Percentiles rank a stretch among this genome's conserved stretches.
These are phyloP conservation scores for Oligia strigilis DNA, from an alignment of 2,888 invertebrate genomes.

Conservation along the genomic window DNA sequence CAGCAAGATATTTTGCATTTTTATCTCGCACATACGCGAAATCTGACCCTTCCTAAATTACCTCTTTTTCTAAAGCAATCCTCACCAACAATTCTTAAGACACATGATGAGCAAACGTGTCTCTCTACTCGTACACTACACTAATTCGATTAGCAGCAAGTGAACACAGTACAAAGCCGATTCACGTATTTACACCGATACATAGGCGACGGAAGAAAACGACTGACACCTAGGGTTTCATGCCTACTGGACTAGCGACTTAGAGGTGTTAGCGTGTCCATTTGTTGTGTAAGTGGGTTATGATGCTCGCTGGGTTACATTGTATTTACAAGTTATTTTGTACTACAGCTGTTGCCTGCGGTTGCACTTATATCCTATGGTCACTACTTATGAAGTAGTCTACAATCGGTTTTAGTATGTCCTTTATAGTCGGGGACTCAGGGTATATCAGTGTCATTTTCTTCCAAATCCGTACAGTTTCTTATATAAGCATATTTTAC, in stretches of 20 bases:
- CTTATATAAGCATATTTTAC: too few species aligned
- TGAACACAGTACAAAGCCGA: slow-evolving; percentile 84
- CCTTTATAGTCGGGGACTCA: neutral
- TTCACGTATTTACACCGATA: slow-evolving; percentile 79
- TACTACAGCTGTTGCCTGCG: neutral
- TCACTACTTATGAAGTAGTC: neutral
- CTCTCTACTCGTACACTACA: slow-evolving; percentile 48
- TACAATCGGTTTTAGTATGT: neutral
- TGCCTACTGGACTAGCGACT: slow-evolving; percentile 67
- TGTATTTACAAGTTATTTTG: neutral
- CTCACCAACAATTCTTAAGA: slow-evolving; percentile 33
- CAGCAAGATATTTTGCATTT: neutral
- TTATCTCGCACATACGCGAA: neutral
- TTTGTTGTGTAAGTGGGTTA: slow-evolving; percentile 63
- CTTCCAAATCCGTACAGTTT: neutral
- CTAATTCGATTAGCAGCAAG: slow-evolving; percentile 85
- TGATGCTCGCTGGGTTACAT: slow-evolving; percentile 24
- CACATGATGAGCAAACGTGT: slow-evolving; percentile 54
- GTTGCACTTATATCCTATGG: neutral
- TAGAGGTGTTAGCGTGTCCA: slow-evolving; percentile 69
- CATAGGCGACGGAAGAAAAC: slow-evolving; percentile 68
- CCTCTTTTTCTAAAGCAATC: neutral
- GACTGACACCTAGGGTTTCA: slow-evolving; percentile 87
- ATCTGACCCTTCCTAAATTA: neutral
- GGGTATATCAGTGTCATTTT: neutral